Conservation (phyloP, 2,888 invertebrate species). For the Scelioninae gen. 2 region DNA sequence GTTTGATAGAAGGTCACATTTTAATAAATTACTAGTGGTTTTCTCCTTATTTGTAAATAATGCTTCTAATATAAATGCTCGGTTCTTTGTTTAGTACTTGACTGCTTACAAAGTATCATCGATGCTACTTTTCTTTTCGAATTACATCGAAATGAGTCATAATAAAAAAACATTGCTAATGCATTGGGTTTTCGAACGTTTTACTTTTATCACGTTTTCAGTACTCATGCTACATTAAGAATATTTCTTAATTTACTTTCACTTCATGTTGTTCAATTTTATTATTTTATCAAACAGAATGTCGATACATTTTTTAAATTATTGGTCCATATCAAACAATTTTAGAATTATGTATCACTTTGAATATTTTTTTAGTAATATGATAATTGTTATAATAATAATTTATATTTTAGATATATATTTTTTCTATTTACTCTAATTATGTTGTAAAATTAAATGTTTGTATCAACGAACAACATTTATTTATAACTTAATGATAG, state of each 20-base stretch:
- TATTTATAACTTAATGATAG: too few relatives aligned
- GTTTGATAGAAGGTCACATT: neutral
- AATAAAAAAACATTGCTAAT: constrained; percentile 30
- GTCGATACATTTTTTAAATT: too few relatives aligned
- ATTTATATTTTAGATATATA: too few relatives aligned
- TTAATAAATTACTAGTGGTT: constrained; percentile 32
- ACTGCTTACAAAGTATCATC: neutral
- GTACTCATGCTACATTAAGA: neutral
- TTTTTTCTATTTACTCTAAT: too few relatives aligned
- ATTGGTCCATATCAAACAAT: too few relatives aligned
- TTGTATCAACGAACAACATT: too few relatives aligned
- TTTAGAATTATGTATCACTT: too few relatives aligned
- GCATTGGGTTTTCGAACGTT: constrained; percentile 27
- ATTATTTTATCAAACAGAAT: too few relatives aligned
- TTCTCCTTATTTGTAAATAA: constrained; percentile 50
- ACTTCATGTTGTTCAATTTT: neutral
- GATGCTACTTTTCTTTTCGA: constrained; percentile 18
- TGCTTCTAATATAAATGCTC: constrained; percentile 24
- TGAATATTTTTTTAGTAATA: too few relatives aligned
- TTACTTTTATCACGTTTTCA: constrained; percentile 31
- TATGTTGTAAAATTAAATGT: too few relatives aligned
- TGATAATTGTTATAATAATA: too few relatives aligned
- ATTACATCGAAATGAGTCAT: constrained; percentile 40
- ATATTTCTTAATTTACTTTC: neutral
- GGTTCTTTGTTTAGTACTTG: constrained; percentile 23